phyloP scores from a whole-genome alignment of 1,140 invertebrate species.

The Trachymyrmex cornetzi region DNA sequence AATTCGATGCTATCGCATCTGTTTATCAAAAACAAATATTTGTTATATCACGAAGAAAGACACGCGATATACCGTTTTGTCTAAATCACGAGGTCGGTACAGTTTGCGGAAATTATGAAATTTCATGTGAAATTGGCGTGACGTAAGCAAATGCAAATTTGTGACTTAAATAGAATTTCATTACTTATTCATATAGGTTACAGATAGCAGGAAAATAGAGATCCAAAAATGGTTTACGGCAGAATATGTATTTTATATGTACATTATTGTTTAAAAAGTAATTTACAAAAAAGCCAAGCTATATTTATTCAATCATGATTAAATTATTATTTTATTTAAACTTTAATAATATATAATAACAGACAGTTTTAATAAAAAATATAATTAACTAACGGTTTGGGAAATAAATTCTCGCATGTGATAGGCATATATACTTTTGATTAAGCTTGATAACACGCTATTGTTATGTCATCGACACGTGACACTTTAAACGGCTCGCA shows the following conservation, averaged over 20 bases:
- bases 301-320: not conserved
- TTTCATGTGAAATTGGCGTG: conserved; percentile 4
- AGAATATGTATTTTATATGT: not conserved
- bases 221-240: not conserved
- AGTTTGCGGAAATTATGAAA: not conserved
- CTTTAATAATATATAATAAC: not conserved
- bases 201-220: not conserved
- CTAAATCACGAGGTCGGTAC: no score
- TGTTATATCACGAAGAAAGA: not conserved
- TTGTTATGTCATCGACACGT: not conserved
- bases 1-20: not conserved
- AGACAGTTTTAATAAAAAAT: not conserved
- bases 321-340: not conserved
- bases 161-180: conserved; percentile 11
- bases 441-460: not conserved
- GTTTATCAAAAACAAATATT: not conserved
- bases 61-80: not conserved
- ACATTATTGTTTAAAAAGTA: not conserved
- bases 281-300: not conserved
- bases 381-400: not conserved
- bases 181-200: not conserved
- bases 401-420: not conserved
- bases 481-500: not conserved
- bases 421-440: not conserved
- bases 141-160: not conserved